phyloP scores from a whole-genome alignment of 2,888 invertebrate genomes.

The Alloplasta piceator region DNA sequence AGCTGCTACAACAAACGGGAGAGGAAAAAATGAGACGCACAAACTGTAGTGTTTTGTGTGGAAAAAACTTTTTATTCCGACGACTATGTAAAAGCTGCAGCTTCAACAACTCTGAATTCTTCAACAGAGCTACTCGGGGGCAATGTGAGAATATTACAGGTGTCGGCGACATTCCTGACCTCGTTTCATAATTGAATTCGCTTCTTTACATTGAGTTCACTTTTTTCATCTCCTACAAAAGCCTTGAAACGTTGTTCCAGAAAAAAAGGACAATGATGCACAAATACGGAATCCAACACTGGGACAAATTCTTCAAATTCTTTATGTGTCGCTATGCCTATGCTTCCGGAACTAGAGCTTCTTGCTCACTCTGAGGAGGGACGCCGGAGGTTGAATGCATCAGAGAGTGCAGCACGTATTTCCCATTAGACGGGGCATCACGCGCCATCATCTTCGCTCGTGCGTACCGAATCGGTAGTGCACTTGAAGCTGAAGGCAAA shows the following conservation, averaged over 20 bases:
- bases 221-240: conserved; percentile 31
- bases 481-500: conserved; percentile 60
- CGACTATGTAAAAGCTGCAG: not conserved
- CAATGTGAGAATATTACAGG: not conserved
- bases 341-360: conserved; percentile 18
- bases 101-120: not conserved
- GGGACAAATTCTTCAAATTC: conserved; percentile 28
- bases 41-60: too few relatives aligned
- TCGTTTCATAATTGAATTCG: conserved; percentile 54
- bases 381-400: conserved; percentile 6
- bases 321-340: conserved; percentile 2
- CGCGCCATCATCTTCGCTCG: conserved; percentile 74
- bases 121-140: not conserved
- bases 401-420: conserved; percentile 64
- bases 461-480: conserved; percentile 68
- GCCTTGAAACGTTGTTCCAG: not conserved
- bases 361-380: conserved; percentile 5
- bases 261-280: not conserved
- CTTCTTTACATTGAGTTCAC: conserved; percentile 32
- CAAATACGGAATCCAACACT: not conserved
- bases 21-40: too few relatives aligned
- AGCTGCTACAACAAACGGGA: not conserved
- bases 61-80: not conserved
- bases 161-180: conserved; percentile 31
- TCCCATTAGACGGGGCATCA: conserved; percentile 71